Evolutionary conservation across 2,888 invertebrate genomes (phyloP), one percentile per base, ranked within the genome.

Genomic region (Clivina fossor): DNA sequence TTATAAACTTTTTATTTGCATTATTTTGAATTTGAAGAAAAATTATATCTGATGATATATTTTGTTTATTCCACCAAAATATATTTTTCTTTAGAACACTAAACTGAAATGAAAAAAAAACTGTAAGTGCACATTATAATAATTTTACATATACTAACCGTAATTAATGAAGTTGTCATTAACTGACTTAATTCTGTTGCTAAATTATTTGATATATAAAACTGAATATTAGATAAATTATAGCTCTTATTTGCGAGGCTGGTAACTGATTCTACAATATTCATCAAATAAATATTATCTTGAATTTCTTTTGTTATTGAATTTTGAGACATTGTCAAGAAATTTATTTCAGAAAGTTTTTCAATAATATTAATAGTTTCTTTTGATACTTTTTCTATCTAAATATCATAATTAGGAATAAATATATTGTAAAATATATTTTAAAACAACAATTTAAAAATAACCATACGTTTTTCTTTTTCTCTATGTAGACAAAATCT

Each of bases 391-490:
- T 5, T 4, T 18, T 44, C 30, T n/a, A 30, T 16, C 44, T 44
- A n/a, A 44, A 44, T 11, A 40, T 22, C 7, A 4, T 7, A 26
- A 26, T 7, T 26, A 26, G 5, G 26, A 9, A 26, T 5, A 9
- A 26, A 26, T 7, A 26, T 26, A 26, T 26, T 26, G 26, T 5
- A 7, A 2, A 1, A 16, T 38, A 15, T 35, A 2, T 7, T 1
- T 35, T 4, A 15, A 1, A 11, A 4, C 18, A 35, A 16, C 13
- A 35, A 15, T 11, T 13, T 16, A 35, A 11, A 8, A 26, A 18
- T n/a, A 30, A 43, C 11, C 1, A 13, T 47, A 47, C 47, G 22
- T 33, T 33, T 33, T 33, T 22, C 3, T 33, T 16, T 47, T 47
- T 47, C 16, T 22, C 33, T 20, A 22, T 20, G 9, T 33, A 22